Evolutionary conservation across 2,888 invertebrate genomes (phyloP), one percentile per base, ranked within the genome.

Genomic region (Drosophila lacicola): DNA sequence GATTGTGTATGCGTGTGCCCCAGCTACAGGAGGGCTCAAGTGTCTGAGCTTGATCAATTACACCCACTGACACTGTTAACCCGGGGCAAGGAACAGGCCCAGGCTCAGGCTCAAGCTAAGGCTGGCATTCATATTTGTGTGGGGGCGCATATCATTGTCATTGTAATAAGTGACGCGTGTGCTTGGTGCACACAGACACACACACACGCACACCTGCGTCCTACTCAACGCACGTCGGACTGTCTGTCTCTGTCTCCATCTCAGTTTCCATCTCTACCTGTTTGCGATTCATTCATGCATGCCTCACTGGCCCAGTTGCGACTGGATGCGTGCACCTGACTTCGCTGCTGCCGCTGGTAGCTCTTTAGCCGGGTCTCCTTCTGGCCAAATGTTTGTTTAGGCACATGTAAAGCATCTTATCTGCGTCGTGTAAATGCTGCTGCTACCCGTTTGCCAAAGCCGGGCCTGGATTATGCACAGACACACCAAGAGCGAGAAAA

Each of bases 401-500:
- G 85, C 77, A 79, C 78, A 88, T 88, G 87, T 88, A 86, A 86
- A 81, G 84, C 84, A 68, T 80, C 89, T 86, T 86, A 88, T 86
- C 85, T 73, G 68, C 65, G 70, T 72, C 80, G 73, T 85, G 86
- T 78, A 76, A 75, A 70, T 85, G 70, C 67, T 66, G 58, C 65
- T 62, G 21, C 50, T 34, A 10, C 17, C 46, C 57, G 29, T 36
- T 36, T 45, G 70, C 42, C 44, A 63, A 42, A 53, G 50, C 55
- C 65, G 51, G 58, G 47, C 73, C 70, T 37, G 73, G 73, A 83
- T 83, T 84, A 88, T 79, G 77, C 61, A 57, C 44, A 55, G 47
- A 44, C 50, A 62, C 21, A 47, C 41, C 45, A 49, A 29, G 8
- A 36, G 4, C 14, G 29, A 29, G 29, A 1, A 17, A 17, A 2